phyloP scores from a whole-genome alignment of 2,113 vertebrate genomes.

The Odobenus rosmarus region DNA sequence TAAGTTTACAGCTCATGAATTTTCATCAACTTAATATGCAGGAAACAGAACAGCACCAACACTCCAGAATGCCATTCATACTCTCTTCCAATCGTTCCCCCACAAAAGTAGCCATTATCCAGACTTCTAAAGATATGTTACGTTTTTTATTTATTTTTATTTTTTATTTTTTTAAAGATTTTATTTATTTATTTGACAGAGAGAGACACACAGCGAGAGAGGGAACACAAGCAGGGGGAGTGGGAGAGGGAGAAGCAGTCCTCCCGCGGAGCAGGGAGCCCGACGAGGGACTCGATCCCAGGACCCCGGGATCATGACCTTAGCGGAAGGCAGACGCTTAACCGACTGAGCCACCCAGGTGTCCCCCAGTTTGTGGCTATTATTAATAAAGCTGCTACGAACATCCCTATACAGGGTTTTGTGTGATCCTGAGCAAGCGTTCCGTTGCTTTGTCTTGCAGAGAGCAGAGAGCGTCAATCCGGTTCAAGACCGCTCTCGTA shows the following conservation, averaged over 20 bases:
- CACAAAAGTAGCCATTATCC: background rate
- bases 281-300: no score
- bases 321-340: no score
- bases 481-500: conserved; percentile 89
- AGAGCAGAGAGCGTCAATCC: conserved; percentile 87
- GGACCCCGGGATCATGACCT: no score
- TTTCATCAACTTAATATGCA: background rate
- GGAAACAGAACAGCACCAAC: background rate
- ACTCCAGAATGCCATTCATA: background rate
- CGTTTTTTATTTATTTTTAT: background rate
- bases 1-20: background rate
- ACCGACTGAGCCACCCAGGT: background rate
- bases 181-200: no score
- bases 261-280: no score
- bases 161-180: no score
- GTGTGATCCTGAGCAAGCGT: background rate
- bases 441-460: conserved; percentile 80
- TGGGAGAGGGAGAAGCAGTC: no score
- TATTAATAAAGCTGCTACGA: background rate
- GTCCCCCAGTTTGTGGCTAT: background rate
- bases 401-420: background rate
- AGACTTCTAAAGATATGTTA: background rate
- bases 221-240: no score
- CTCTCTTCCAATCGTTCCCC: background rate
- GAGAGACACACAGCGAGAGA: no score